Conservation (phyloP, 2,888 invertebrate species). For the Euzophera pinguis region DNA sequence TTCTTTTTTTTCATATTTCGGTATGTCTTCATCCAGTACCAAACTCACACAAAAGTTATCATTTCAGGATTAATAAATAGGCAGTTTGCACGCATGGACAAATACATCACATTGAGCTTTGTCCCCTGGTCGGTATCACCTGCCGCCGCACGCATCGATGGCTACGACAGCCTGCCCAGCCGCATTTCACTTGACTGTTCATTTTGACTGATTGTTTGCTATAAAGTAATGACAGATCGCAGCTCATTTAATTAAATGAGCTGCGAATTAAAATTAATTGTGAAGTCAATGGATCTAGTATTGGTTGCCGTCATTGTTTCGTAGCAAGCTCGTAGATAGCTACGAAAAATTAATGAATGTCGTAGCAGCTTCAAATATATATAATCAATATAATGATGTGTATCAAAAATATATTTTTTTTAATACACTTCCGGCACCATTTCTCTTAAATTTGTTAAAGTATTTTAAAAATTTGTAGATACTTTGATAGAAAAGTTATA, state of each 20-base stretch:
- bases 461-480: no score
- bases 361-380: neutral
- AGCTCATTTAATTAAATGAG: no score
- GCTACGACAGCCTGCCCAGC: constrained; percentile 1
- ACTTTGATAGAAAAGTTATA: no score
- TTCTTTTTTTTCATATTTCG: no score
- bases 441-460: no score
- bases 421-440: no score
- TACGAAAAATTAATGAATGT: neutral
- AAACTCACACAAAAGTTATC: neutral
- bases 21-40: no score
- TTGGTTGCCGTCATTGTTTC: neutral
- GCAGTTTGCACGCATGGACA: neutral
- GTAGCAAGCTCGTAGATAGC: constrained; percentile 3
- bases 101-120: constrained; percentile 6
- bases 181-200: neutral
- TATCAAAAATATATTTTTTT: no score
- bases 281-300: no score
- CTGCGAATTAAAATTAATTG: no score
- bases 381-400: no score
- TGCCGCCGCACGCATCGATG: constrained; percentile 21
- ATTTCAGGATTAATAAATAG: neutral
- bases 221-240: no score
- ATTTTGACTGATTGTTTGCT: neutral
- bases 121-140: constrained; percentile 19